Conservation (phyloP, 2,888 invertebrate genomes). For the Phortica okadai region DNA sequence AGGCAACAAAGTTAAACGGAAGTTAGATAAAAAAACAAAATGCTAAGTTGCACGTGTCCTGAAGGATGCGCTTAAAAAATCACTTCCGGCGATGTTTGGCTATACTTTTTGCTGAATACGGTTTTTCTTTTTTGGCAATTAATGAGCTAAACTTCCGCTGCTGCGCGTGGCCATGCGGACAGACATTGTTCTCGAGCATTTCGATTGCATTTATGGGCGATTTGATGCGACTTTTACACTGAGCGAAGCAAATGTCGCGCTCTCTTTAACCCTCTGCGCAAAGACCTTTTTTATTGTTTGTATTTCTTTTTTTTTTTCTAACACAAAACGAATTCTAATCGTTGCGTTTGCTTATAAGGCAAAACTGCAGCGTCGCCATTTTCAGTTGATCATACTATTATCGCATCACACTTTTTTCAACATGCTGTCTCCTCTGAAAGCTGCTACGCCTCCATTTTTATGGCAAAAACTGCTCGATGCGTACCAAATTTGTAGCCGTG, state of each 20-base stretch:
- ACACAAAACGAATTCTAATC: constrained; percentile 21
- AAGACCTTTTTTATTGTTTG: not conserved
- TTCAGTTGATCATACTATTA: constrained; percentile 12
- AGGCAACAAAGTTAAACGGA: constrained; percentile 11
- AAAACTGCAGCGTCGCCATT: constrained; percentile 23
- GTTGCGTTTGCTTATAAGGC: constrained; percentile 8
- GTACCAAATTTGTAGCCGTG: constrained; percentile 17
- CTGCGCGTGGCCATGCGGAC: not conserved
- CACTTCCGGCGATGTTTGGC: not conserved
- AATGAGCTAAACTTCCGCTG: constrained; percentile 21
- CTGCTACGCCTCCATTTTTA: constrained; percentile 14
- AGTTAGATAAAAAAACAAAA: constrained; percentile 1
- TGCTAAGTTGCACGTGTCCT: constrained; percentile 7
- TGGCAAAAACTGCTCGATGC: not conserved
- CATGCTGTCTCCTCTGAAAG: not conserved
- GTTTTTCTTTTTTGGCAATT: constrained; percentile 13
- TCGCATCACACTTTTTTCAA: constrained; percentile 23
- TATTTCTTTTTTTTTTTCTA: not conserved
- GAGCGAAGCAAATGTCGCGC: not conserved
- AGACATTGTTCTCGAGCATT: not conserved
- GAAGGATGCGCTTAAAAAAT: constrained; percentile 22
- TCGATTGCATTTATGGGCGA: not conserved
- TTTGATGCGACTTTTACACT: too few species aligned
- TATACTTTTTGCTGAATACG: not conserved
- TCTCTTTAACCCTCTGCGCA: not conserved